A percentile compares a stretch with the other conserved stretches of the same genome.
Evolutionary conservation across 1,140 invertebrate species (phyloP).

Genomic region (Drosophila orosa): DNA sequence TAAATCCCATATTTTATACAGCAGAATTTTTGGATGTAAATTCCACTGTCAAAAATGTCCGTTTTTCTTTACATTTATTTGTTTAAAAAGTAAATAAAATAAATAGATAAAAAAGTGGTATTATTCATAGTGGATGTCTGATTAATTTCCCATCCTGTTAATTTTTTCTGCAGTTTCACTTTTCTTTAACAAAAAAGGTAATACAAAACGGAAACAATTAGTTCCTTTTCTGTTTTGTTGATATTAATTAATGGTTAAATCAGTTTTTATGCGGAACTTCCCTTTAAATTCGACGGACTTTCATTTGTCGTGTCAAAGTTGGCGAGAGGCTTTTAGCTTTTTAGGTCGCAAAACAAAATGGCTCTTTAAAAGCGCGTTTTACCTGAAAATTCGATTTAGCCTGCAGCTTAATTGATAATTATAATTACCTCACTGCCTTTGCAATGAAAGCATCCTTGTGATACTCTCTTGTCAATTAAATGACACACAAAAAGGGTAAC

Average conservation of each 20-base stretch:
- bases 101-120: too few relatives aligned
- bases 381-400: constrained; percentile 8
- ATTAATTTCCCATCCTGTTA: neutral
- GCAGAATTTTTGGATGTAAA: neutral
- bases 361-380: neutral
- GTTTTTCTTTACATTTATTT: neutral
- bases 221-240: constrained; percentile 4
- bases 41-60: neutral
- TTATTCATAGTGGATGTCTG: neutral
- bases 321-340: neutral
- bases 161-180: neutral
- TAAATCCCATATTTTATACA: constrained; percentile 4
- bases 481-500: constrained; percentile 28
- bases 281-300: constrained; percentile 13
- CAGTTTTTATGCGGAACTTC: constrained; percentile 6
- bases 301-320: constrained; percentile 7
- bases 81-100: neutral
- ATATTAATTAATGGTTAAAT: constrained; percentile 44
- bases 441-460: neutral
- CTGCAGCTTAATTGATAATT: constrained; percentile 7
- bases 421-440: constrained; percentile 16
- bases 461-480: constrained; percentile 31
- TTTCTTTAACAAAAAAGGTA: neutral
- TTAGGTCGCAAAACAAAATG: neutral
- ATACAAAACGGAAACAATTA: neutral